Conservation (phyloP, 2,888 invertebrate species). For the Ochropleura plecta region DNA sequence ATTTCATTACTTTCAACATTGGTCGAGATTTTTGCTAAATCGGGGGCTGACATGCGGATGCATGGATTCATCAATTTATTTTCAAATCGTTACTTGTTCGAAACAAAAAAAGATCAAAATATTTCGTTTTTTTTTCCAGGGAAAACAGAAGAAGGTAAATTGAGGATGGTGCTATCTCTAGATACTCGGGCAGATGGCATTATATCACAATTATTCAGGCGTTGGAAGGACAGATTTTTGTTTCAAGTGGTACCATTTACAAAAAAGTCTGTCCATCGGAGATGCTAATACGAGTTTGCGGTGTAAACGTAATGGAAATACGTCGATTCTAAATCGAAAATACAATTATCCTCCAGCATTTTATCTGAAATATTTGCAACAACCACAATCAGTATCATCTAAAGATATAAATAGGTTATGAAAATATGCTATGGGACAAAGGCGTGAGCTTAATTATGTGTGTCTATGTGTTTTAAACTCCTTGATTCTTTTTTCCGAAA, state of each 20-base stretch:
- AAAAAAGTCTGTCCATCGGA: fast-evolving
- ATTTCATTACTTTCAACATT: background rate
- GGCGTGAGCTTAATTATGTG: background rate
- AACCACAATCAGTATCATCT: no score
- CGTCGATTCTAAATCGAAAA: no score
- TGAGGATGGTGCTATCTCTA: background rate
- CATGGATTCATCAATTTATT: background rate
- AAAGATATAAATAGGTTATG: no score
- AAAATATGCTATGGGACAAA: no score
- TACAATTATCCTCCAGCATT: no score
- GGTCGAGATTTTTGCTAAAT: background rate
- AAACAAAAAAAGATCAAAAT: background rate
- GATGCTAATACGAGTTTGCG: no score
- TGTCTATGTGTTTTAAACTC: background rate
- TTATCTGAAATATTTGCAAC: no score
- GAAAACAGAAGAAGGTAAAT: background rate
- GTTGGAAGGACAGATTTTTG: no score
- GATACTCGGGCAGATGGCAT: background rate
- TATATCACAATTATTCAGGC: no score
- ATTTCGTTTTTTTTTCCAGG: background rate
- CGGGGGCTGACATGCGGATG: background rate
- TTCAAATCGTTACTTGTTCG: background rate
- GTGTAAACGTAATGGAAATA: no score
- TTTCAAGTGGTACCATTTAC: background rate
- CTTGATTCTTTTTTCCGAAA: background rate